A percentile compares a stretch with the other conserved stretches of the same genome.
Evolutionary conservation across 2,797 vertebrate species (phyloP).

Genomic region (Furcifer pardalis): DNA sequence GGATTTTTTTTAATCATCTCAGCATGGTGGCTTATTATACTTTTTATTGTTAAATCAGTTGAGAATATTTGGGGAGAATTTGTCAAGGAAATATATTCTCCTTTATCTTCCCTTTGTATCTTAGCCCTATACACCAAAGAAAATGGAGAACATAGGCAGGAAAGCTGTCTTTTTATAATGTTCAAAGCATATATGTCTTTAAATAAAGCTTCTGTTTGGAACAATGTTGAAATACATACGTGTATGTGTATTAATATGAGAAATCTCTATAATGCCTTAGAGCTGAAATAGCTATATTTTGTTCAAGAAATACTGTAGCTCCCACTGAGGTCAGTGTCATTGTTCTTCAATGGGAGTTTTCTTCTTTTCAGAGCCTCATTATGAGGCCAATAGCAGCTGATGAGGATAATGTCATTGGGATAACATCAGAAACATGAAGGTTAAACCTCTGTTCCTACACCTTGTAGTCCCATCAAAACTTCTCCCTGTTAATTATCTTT

Average conservation of each 20-base stretch:
- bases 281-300: background rate
- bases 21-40: slow-evolving; percentile 28
- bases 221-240: slow-evolving; percentile 24
- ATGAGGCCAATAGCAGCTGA: background rate
- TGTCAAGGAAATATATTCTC: slow-evolving; percentile 12
- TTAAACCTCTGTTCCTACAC: background rate
- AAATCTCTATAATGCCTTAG: background rate
- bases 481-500: too few species aligned
- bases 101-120: slow-evolving; percentile 37
- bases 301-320: background rate
- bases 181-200: slow-evolving; percentile 39
- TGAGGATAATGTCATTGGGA: background rate
- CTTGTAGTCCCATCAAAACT: background rate
- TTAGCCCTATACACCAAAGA: slow-evolving; percentile 41
- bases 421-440: background rate
- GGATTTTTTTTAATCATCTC: slow-evolving; percentile 36
- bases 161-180: slow-evolving; percentile 47
- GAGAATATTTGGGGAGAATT: slow-evolving; percentile 39
- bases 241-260: background rate
- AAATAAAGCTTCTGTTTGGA: slow-evolving; percentile 23
- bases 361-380: too few species aligned
- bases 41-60: slow-evolving; percentile 56
- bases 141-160: background rate
- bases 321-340: too few species aligned
- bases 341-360: background rate